Percentiles rank a stretch among this genome's conserved stretches.
Conservation (phyloP, 2,113 vertebrate species). For the Mobula hypostoma region DNA sequence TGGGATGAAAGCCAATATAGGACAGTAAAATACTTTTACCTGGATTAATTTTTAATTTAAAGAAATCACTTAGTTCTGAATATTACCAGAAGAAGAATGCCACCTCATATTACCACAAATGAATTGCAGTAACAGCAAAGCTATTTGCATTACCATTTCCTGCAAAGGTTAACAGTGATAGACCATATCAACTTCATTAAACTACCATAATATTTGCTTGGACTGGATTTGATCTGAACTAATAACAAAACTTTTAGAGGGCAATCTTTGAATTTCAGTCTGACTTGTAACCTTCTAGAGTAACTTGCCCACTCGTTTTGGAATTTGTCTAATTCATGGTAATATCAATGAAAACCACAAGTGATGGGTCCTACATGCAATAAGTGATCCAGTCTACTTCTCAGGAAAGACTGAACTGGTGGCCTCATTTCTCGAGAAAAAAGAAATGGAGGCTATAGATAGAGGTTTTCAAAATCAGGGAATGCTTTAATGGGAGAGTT, state of each 20-base stretch:
- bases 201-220: background rate
- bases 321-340: background rate
- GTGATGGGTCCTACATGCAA: background rate
- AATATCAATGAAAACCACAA: background rate
- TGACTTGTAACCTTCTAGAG: background rate
- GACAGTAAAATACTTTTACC: slow-evolving; percentile 31
- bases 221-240: background rate
- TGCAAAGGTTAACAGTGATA: background rate
- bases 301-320: background rate
- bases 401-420: background rate
- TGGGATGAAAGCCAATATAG: background rate
- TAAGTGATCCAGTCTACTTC: background rate
- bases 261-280: background rate
- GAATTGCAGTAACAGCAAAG: background rate
- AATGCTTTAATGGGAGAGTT: background rate
- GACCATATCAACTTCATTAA: background rate
- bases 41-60: slow-evolving; percentile 36
- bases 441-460: too few relatives aligned
- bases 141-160: background rate
- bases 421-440: background rate
- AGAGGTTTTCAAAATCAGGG: background rate
- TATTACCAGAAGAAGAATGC: background rate
- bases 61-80: slow-evolving; percentile 1
- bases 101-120: background rate
- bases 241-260: background rate